phyloP scores from a whole-genome alignment of 2,113 vertebrate genomes.

The Gallinago jamesoni region DNA sequence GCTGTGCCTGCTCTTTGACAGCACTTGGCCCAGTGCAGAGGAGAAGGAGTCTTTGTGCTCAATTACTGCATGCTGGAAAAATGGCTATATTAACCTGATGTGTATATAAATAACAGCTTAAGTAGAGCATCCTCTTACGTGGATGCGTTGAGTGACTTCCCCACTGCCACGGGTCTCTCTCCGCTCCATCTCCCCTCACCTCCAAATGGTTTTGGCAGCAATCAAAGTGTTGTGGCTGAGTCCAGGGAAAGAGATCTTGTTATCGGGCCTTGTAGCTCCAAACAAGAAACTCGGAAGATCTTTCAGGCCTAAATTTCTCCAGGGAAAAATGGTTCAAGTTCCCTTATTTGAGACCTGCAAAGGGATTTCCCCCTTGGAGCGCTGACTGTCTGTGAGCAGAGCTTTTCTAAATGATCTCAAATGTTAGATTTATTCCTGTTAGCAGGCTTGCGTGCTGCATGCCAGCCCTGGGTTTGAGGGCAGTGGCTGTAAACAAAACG shows the following conservation, averaged over 20 bases:
- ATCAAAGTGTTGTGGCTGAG: background rate
- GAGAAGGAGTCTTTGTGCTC: background rate
- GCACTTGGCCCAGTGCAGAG: background rate
- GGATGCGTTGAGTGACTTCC: background rate
- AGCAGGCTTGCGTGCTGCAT: background rate
- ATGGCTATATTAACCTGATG: background rate
- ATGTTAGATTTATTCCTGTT: constrained; percentile 34
- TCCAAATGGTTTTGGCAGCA: background rate
- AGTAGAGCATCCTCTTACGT: background rate
- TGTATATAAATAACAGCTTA: background rate
- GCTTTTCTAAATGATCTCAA: constrained; percentile 41
- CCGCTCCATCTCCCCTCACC: background rate
- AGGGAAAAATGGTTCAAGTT: constrained; percentile 36
- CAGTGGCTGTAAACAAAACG: background rate
- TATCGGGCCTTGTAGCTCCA: background rate
- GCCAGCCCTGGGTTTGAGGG: background rate
- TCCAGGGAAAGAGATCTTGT: background rate
- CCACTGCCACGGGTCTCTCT: background rate
- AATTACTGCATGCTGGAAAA: background rate
- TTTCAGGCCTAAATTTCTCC: constrained; percentile 55
- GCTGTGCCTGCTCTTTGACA: rapidly evolving
- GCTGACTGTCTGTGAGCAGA: background rate
- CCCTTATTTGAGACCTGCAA: constrained; percentile 9
- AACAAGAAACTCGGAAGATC: constrained; percentile 14
- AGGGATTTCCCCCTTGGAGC: constrained; percentile 1